A percentile compares a stretch with the other conserved stretches of the same genome.
phyloP scores from a whole-genome alignment of 2,113 vertebrate genomes.

The Bubo blakistoni region DNA sequence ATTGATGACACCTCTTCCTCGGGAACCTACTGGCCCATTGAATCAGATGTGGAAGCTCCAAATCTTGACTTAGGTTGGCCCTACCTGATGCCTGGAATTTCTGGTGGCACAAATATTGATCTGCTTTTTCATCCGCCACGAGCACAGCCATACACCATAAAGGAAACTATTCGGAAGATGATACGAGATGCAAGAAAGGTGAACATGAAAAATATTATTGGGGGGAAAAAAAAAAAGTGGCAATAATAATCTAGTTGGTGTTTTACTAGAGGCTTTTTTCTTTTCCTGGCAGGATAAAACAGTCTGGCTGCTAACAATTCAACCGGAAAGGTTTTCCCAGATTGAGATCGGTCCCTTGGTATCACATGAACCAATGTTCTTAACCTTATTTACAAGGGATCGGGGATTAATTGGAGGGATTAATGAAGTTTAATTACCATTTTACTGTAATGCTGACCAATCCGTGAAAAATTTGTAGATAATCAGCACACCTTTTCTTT shows the following conservation, averaged over 20 bases:
- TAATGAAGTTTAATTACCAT: background rate
- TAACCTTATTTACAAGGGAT: background rate
- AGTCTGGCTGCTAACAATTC: background rate
- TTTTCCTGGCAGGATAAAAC: background rate
- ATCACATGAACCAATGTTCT: background rate
- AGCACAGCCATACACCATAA: conserved; percentile 88
- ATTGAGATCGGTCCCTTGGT: background rate
- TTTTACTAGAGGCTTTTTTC: background rate
- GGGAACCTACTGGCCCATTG: conserved; percentile 93
- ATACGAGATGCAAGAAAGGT: conserved; percentile 94
- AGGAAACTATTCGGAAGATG: conserved; percentile 90
- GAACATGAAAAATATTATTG: conserved; percentile 35
- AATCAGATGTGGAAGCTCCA: conserved; percentile 90
- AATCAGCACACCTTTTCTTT: background rate
- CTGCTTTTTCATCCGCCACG: conserved; percentile 91
- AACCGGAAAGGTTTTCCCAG: background rate
- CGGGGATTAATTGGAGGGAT: background rate
- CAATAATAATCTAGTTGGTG: background rate
- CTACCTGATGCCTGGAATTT: conserved; percentile 75
- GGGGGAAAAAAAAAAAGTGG: background rate
- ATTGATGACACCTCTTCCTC: conserved; percentile 83
- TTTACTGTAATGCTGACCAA: background rate
- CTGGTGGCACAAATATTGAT: conserved; percentile 84
- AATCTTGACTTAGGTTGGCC: conserved; percentile 97
- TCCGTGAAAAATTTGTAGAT: background rate